phyloP scores from a whole-genome alignment of 2,888 invertebrate genomes.

The Aporophyla nigra region DNA sequence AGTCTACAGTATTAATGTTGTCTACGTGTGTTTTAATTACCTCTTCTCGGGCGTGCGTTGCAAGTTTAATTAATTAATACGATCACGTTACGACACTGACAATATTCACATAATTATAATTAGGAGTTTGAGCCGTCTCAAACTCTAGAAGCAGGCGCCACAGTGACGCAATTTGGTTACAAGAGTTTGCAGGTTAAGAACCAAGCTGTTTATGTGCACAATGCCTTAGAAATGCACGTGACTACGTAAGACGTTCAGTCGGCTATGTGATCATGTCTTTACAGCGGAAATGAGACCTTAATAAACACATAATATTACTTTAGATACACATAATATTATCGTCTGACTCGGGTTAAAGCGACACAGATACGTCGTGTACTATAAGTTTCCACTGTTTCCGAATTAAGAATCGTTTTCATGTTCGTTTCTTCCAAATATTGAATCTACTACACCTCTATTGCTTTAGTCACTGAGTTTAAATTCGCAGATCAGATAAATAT shows the following conservation, averaged over 20 bases:
- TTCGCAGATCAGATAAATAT: slow-evolving; percentile 12
- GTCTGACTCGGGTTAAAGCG: slow-evolving; percentile 28
- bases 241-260: not conserved
- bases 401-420: slow-evolving; percentile 46
- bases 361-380: slow-evolving; percentile 41
- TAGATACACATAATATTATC: not conserved
- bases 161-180: not conserved
- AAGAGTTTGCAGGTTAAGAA: not conserved
- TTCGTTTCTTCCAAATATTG: slow-evolving; percentile 24
- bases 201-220: not conserved
- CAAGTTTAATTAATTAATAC: slow-evolving; percentile 22
- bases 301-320: slow-evolving; percentile 20
- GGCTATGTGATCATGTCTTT: not conserved
- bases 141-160: not conserved
- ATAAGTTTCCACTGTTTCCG: slow-evolving; percentile 43
- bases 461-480: slow-evolving; percentile 8
- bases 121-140: slow-evolving; percentile 7
- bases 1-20: not conserved
- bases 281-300: slow-evolving; percentile 16
- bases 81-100: not conserved
- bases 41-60: slow-evolving; percentile 4
- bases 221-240: not conserved
- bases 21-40: slow-evolving; percentile 7
- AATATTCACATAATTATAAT: slow-evolving; percentile 37
- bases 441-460: slow-evolving; percentile 25